Conservation (phyloP, 2,113 vertebrate species). For the Nothocercus julius region DNA sequence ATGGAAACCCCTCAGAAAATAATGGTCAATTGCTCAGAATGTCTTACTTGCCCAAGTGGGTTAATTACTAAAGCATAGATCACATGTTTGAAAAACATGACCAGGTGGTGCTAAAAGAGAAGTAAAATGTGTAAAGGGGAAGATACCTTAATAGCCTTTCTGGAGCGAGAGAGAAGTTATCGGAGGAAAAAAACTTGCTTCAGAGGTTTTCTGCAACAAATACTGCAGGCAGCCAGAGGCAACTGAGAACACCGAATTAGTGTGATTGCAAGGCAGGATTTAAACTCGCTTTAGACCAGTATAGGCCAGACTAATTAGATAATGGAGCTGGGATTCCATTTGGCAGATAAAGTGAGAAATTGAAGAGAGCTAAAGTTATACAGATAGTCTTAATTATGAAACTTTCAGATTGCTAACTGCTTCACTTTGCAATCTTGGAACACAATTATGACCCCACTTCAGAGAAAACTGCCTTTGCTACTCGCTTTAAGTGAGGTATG, state of each 20-base stretch:
- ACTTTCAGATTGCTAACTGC: neutral
- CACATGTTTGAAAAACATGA: neutral
- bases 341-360: neutral
- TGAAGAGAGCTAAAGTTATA: neutral
- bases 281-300: neutral
- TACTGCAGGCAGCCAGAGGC: neutral
- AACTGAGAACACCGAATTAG: neutral
- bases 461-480: neutral
- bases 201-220: neutral
- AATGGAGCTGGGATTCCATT: neutral
- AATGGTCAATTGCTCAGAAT: neutral
- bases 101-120: neutral
- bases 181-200: neutral
- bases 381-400: neutral
- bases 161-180: neutral
- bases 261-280: neutral
- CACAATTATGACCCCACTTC: neutral
- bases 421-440: neutral
- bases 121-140: neutral
- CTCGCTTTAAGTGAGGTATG: neutral
- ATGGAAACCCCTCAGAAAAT: neutral
- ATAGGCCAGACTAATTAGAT: neutral
- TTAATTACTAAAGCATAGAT: neutral
- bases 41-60: neutral
- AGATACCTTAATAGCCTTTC: neutral